Base-by-base conservation (phyloP, 2,888 invertebrate species). In the Acanthosepion esculentum region DNA sequence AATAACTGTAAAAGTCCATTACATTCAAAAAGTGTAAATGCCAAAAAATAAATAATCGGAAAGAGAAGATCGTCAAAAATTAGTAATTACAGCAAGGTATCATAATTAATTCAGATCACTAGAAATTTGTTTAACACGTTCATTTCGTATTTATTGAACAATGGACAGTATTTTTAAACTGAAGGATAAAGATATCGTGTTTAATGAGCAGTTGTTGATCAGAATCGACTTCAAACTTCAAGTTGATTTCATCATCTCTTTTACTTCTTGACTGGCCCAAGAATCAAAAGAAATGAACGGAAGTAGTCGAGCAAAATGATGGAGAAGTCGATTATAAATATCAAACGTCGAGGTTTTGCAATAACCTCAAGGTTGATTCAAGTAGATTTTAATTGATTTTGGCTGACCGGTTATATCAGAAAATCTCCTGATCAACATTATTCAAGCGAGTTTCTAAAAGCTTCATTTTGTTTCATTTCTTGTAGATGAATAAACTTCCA, bases 361-460 rank as follows among this genome's bases (percentile, higher is more conserved):
- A 78, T 78, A 78, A 78, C 78, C 78, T 33, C 78, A 33, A 78
- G n/a, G 78, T 78, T 78, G n/a, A 15, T n/a, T 78, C 78, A 33
- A 78, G 78, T 78, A 78, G 78, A 78, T 78, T 33, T 78, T 78
- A 78, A 78, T 78, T 78, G 78, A 78, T 78, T 78, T 78, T 78
- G 78, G n/a, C 78, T 78, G 78, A 78, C 12, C 33, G 78, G n/a
- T n/a, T n/a, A n/a, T 12, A 33, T n/a, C n/a, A 78, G 78, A 78
- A 78, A 33, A 78, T 78, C 78, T 78, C 78, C 78, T 33, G n/a
- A 78, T n/a, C n/a, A 33, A 78, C 78, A 78, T 78, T 78, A 78
- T 78, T 78, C 78, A 78, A n/a, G 78, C 78, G n/a, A 33, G 12
- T 78, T 78, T n/a, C n/a, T n/a, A 78, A 78, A 78, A n/a, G n/a